These are phyloP conservation scores for Catostylus mosaicus DNA, from an alignment of 30 jellyfish, hydroid and myxozoan species.

Conservation along the genomic window DNA sequence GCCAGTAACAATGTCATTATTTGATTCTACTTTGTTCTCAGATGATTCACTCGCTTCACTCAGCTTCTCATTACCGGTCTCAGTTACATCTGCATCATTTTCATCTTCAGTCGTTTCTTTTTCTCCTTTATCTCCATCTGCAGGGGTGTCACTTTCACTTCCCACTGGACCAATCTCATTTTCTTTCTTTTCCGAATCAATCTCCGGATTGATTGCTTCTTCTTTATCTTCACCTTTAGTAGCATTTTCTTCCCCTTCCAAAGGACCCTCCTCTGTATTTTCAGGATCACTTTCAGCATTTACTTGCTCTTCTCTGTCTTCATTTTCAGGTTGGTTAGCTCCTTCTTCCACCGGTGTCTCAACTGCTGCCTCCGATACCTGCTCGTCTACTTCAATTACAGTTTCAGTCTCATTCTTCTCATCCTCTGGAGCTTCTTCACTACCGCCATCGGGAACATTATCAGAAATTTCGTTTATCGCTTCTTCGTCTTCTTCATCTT, in stretches of 20 bases:
- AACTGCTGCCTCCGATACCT: not conserved
- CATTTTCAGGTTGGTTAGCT: slow-evolving; percentile 11
- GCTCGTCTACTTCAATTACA: slow-evolving; percentile 7
- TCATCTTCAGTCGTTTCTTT: not conserved
- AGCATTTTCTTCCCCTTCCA: slow-evolving; percentile 25
- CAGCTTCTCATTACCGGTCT: not conserved
- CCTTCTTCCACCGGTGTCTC: slow-evolving; percentile 22
- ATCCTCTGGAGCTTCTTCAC: not conserved
- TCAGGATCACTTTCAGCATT: not conserved
- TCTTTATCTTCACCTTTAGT: not conserved
- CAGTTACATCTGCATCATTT: not conserved
- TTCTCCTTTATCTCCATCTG: not conserved
- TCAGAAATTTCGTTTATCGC: no score
- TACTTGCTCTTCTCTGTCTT: not conserved
- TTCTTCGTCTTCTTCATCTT: slow-evolving; percentile 11
- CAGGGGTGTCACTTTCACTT: not conserved
- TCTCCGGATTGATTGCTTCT: slow-evolving; percentile 5
- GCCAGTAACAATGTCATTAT: not conserved
- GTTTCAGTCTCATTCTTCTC: not conserved
- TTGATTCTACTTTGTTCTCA: slow-evolving; percentile 1
- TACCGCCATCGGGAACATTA: not conserved
- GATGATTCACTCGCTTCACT: not conserved
- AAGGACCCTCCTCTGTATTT: not conserved
- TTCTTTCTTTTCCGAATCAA: not conserved
- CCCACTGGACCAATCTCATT: not conserved